A percentile compares a stretch with the other conserved stretches of the same genome.
These are phyloP conservation scores for Graptemys geographica DNA, from an alignment of 2,797 vertebrate genomes.

Conservation along the genomic window DNA sequence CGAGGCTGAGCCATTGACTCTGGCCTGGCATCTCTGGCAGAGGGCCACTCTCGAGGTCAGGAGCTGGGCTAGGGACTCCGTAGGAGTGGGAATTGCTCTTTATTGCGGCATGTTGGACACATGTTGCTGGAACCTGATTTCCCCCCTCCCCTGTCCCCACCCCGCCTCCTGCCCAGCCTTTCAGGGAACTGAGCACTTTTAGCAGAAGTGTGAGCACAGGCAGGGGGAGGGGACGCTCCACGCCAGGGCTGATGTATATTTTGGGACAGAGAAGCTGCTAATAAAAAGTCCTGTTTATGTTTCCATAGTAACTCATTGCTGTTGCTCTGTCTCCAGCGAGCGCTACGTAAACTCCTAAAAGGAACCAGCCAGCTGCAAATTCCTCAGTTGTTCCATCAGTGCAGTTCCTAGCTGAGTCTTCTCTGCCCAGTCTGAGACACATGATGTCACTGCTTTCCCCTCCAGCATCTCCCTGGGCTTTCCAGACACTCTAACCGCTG, in stretches of 20 bases:
- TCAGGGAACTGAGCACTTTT: background rate
- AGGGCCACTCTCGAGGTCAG: no score
- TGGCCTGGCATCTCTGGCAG: no score
- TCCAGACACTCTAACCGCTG: background rate
- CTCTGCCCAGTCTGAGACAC: background rate
- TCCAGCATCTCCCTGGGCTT: background rate
- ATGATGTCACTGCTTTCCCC: constrained; percentile 3
- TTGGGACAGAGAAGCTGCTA: background rate
- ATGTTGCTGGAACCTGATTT: background rate
- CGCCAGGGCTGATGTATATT: constrained; percentile 7
- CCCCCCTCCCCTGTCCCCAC: background rate
- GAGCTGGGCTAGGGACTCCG: no score
- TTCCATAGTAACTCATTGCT: constrained; percentile 62
- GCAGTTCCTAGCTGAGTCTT: background rate
- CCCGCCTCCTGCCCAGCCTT: no score
- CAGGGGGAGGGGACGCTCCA: fast-evolving
- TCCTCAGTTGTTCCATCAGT: constrained; percentile 78
- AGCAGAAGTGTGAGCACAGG: fast-evolving
- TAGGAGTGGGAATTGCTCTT: background rate
- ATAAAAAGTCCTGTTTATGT: constrained; percentile 25
- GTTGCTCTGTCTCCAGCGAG: constrained; percentile 48
- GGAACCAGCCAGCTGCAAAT: constrained; percentile 72
- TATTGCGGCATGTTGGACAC: background rate
- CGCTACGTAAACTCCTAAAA: background rate
- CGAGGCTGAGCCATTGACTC: no score